Base-by-base conservation (phyloP, 1,140 invertebrate species). In the Manduca sexta region DNA sequence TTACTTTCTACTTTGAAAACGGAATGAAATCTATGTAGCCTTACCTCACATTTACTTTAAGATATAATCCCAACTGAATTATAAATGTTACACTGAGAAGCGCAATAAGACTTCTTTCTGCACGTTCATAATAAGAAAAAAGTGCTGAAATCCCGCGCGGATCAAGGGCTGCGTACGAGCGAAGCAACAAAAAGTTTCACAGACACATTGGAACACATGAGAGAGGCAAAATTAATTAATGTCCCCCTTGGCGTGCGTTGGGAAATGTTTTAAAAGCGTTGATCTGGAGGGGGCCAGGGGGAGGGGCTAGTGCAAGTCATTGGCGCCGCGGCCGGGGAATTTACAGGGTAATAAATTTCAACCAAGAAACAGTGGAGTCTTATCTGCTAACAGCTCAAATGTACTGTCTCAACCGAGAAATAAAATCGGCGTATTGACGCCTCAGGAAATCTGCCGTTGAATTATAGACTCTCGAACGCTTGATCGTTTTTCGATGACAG, bases 161-260 rank as follows among this genome's bases (percentile, higher is more conserved):
- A 35, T 12, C 34, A 35, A 35, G 34, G n/a, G 4, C 34, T 35
- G 34, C n/a, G 14, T 26, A 54, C 53, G 46, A 50, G 59, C 59
- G 21, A 56, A 29, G 45, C 57, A 63, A 75, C 71, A 74, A 73
- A 53, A 60, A 49, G 44, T 18, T 16, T 50, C 35, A 69, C 56
- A 69, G 54, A 63, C 63, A 71, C 60, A 74, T 66, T 69, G 52
- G 65, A 75, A 75, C 68, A 69, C 63, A 69, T 63, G 62, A 66
- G 60, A 66, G 67, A 60, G 64, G 67, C 52, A 54, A 76, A 82
- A 84, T 80, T 82, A 82, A 84, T 84, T 80, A 84, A 73, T 73
- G 69, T 69, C 70, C 74, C 69, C 63, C 60, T 62, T 65, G 59
- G 61, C 49, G 63, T 48, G 47, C 44, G 21, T 30, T 40, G 61